A percentile compares a stretch with the other conserved stretches of the same genome.
phyloP scores from a whole-genome alignment of 2,888 invertebrate genomes.

The Mimas tiliae region DNA sequence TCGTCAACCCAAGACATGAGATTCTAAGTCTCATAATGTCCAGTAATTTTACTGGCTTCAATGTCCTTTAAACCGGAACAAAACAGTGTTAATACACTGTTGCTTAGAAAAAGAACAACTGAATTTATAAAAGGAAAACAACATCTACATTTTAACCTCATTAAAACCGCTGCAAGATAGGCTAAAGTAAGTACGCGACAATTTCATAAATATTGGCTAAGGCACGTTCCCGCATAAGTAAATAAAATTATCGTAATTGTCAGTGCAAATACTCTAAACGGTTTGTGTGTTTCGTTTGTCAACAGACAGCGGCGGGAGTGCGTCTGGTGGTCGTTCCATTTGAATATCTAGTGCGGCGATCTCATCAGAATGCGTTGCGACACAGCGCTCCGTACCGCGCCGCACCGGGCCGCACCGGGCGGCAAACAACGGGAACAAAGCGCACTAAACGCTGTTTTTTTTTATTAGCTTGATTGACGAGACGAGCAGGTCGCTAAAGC shows the following conservation, averaged over 20 bases:
- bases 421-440: conserved; percentile 39
- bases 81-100: no score
- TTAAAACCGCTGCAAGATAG: conserved; percentile 22
- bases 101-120: background rate
- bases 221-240: conserved; percentile 53
- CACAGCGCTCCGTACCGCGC: no score
- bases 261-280: conserved; percentile 60
- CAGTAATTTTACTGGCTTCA: no score
- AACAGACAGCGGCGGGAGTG: conserved; percentile 46
- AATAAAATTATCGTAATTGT: conserved; percentile 66
- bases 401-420: conserved; percentile 49
- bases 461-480: no score
- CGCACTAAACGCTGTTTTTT: conserved; percentile 69
- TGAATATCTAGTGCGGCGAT: conserved; percentile 71
- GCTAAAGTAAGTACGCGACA: background rate
- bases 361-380: conserved; percentile 57
- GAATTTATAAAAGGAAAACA: background rate
- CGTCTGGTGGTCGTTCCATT: conserved; percentile 62
- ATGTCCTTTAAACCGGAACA: no score
- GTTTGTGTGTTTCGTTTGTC: conserved; percentile 61
- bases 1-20: no score
- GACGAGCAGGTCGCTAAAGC: no score
- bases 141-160: conserved; percentile 10
- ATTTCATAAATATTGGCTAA: conserved; percentile 33
- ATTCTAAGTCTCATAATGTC: no score